phyloP scores from a whole-genome alignment of 1,140 invertebrate genomes.

The Bombus fervidus region DNA sequence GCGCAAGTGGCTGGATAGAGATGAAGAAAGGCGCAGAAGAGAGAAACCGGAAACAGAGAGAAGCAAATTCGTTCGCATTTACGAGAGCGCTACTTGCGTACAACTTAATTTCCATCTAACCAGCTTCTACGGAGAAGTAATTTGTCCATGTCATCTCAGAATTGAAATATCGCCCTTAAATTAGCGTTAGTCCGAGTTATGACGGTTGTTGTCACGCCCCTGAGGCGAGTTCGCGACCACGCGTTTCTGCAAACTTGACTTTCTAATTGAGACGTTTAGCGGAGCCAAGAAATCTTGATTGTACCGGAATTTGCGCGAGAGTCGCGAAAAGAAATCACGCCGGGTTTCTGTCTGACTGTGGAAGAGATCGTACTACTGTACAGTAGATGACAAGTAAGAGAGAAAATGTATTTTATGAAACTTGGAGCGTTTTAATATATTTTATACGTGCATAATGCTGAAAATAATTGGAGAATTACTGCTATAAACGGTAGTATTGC shows the following conservation, averaged over 20 bases:
- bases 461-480: too few species aligned
- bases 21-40: neutral
- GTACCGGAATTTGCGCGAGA: neutral
- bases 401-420: too few species aligned
- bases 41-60: conserved; percentile 1
- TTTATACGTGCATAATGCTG: too few species aligned
- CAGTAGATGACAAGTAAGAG: too few species aligned
- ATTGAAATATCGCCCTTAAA: conserved; percentile 48
- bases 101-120: conserved; percentile 49
- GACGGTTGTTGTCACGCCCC: neutral
- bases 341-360: neutral
- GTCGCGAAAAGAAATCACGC: neutral
- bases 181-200: conserved; percentile 40
- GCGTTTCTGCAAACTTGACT: conserved; percentile 13
- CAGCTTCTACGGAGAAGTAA: conserved; percentile 32
- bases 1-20: neutral
- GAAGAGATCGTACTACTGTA: neutral
- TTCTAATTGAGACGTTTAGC: conserved; percentile 33
- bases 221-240: neutral
- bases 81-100: conserved; percentile 17
- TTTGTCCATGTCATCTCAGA: conserved; percentile 32
- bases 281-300: neutral
- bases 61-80: conserved; percentile 25
- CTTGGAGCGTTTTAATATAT: too few species aligned
- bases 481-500: too few species aligned